Evolutionary conservation across 1,140 invertebrate species (phyloP), one percentile per base, ranked within the genome.

Genomic region (Hycleus phaleratus): DNA sequence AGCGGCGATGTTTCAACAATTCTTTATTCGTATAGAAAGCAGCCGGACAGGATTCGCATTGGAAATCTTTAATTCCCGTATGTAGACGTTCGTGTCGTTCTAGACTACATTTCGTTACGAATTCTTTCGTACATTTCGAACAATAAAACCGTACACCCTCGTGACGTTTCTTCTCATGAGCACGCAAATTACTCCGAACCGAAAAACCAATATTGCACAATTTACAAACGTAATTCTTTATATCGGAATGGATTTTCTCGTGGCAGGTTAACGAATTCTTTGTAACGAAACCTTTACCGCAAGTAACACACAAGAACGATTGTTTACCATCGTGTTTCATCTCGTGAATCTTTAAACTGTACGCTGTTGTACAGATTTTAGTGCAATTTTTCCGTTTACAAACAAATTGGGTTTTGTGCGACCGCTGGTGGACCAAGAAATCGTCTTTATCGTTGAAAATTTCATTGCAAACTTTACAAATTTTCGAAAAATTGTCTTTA

Each of bases 1-100:
- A 65, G 38, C 58, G 57, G 18, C 60, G 58, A 45, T 65, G 63
- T 48, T 65, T 65, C 38, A 63, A 3, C 12, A 65, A 46, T 42
- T 65, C 63, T 48, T 63, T 65, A 10, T 58, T 63, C 2, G 63
- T 65, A 46, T 65, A 65, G 58, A 65, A 65, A 8, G 60, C 60
- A 26, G 61, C 49, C 8, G 58, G 25, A 46, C 63, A 65, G 11
- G 46, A 38, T 11, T 58, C 45, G 55, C 63, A 65, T 26, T 60
- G 49, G 42, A 62, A 65, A 52, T 65, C 58, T 43, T 60, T 65
- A 32, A 65, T 54, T n/a, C 63, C 63, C 9, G 58, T 58, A 43
- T 65, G 63, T 26, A 60, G 53, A 25, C 54, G 46, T 46, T 65
- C 63, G 47, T 65, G 63, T 12, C 63, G 43, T 26, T 65, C 58